Percentiles rank a stretch among this genome's conserved stretches.
Evolutionary conservation across 2,113 vertebrate species (phyloP).

Genomic region (Bubo bubo): DNA sequence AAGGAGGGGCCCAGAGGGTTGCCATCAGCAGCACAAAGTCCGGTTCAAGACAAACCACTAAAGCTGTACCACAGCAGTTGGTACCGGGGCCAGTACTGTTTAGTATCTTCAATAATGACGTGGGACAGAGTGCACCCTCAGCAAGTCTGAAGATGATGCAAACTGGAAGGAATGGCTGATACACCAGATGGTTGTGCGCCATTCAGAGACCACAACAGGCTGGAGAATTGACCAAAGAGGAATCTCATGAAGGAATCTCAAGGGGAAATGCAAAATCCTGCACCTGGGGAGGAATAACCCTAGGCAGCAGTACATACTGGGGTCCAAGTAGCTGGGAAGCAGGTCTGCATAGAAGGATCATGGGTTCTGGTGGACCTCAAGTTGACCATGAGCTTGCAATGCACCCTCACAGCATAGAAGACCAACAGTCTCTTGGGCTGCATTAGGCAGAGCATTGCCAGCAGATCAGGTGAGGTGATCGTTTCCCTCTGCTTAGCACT

Average conservation of each 20-base stretch:
- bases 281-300: background rate
- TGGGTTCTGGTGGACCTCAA: background rate
- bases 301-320: background rate
- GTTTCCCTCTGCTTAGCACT: background rate
- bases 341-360: background rate
- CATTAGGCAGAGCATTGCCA: background rate
- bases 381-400: background rate
- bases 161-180: background rate
- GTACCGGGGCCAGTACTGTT: background rate
- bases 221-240: background rate
- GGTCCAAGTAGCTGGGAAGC: background rate
- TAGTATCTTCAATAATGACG: background rate
- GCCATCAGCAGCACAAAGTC: background rate
- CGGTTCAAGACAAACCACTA: accelerated
- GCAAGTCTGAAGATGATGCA: background rate
- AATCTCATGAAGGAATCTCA: background rate
- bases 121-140: background rate
- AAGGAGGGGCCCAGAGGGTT: background rate
- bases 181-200: background rate
- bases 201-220: background rate
- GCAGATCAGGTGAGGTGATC: background rate
- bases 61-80: accelerated
- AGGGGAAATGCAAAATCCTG: background rate
- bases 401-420: accelerated
- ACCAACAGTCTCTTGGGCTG: background rate